Conservation (phyloP, 2,797 vertebrate species). For the Nasua narica region DNA sequence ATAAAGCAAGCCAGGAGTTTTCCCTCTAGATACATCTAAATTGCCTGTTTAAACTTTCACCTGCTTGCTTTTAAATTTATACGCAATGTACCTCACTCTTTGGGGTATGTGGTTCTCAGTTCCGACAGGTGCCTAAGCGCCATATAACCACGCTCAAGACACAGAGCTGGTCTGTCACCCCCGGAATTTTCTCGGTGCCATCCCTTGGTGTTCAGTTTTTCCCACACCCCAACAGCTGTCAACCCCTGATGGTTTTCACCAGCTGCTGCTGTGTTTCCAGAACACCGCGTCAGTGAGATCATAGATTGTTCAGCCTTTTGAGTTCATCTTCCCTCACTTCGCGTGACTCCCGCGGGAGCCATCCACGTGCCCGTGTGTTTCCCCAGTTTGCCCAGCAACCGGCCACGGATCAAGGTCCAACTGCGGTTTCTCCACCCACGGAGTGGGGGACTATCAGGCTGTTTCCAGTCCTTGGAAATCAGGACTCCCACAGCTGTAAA, state of each 20-base stretch:
- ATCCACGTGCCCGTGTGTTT: rapidly evolving
- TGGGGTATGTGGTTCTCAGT: background rate
- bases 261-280: background rate
- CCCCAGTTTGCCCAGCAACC: too few species aligned
- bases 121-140: too few species aligned
- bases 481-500: background rate
- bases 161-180: background rate
- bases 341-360: background rate
- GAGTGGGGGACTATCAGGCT: background rate
- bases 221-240: background rate
- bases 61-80: background rate
- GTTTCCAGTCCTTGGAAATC: background rate
- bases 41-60: background rate
- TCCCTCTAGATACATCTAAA: background rate
- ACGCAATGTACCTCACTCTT: background rate
- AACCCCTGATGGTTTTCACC: background rate
- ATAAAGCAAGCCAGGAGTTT: background rate
- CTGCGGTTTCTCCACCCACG: too few species aligned
- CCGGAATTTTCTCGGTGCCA: rapidly evolving
- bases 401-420: rapidly evolving
- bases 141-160: too few species aligned
- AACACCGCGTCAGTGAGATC: rapidly evolving
- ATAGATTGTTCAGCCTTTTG: background rate
- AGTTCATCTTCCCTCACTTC: background rate
- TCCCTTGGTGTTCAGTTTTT: background rate